Evolutionary conservation across 64 coral and sea anemone species (phyloP).

Genomic region (Actinia tenebrosa): DNA sequence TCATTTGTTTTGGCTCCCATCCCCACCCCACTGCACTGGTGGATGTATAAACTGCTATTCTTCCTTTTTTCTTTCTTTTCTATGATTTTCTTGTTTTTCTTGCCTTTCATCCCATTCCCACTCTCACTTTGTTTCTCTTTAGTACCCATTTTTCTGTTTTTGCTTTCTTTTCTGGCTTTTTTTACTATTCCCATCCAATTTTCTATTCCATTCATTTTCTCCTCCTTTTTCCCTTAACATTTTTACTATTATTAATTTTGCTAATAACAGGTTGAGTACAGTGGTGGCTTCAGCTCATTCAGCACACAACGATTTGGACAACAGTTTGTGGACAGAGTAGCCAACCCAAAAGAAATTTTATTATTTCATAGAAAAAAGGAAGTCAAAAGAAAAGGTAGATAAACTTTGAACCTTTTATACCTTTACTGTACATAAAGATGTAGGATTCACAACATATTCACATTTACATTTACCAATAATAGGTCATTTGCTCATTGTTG

Average conservation of each 20-base stretch:
- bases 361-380: conserved; percentile 76
- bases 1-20: too few relatives aligned
- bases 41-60: too few relatives aligned
- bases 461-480: too few relatives aligned
- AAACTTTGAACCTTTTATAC: neutral
- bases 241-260: neutral
- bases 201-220: neutral
- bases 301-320: conserved; percentile 94
- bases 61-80: neutral
- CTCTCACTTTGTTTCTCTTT: neutral
- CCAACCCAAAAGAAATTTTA: conserved; percentile 96
- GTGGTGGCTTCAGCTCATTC: conserved; percentile 88
- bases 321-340: conserved; percentile 98
- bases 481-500: too few relatives aligned
- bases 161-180: too few relatives aligned
- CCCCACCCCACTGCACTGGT: too few relatives aligned
- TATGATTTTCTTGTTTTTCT: neutral
- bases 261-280: conserved; percentile 86
- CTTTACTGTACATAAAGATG: too few relatives aligned
- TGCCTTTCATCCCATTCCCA: neutral
- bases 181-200: too few relatives aligned
- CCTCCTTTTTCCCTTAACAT: neutral
- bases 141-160: neutral
- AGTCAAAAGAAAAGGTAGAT: conserved; percentile 32
- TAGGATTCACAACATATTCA: too few relatives aligned